A percentile compares a stretch with the other conserved stretches of the same genome.
phyloP scores from a whole-genome alignment of 2,888 invertebrate genomes.

The Aphidoletes aphidimyza region DNA sequence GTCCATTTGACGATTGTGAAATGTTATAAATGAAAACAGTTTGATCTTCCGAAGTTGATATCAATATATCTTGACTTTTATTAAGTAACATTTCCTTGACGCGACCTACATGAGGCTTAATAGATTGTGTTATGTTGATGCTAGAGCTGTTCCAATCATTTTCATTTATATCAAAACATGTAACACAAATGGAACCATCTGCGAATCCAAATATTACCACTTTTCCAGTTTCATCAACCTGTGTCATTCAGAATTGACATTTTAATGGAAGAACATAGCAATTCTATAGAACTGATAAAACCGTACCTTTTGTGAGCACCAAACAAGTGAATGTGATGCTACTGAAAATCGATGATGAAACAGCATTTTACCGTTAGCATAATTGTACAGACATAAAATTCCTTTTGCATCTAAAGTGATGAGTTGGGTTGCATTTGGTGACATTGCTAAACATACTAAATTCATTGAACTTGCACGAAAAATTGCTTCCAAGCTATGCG shows the following conservation, averaged over 20 bases:
- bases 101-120: conserved; percentile 76
- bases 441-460: conserved; percentile 75
- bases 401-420: conserved; percentile 81
- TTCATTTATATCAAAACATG: conserved; percentile 61
- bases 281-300: too few relatives aligned
- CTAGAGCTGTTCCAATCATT: conserved; percentile 56
- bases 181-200: conserved; percentile 77
- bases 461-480: conserved; percentile 81
- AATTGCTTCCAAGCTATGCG: conserved; percentile 67
- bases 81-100: conserved; percentile 73
- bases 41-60: conserved; percentile 75
- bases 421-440: conserved; percentile 77
- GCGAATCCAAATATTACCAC: conserved; percentile 76
- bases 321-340: conserved; percentile 72
- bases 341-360: conserved; percentile 72
- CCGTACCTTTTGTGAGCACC: conserved; percentile 76
- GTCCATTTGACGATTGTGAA: conserved; percentile 64
- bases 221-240: conserved; percentile 74
- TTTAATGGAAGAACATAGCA: neutral
- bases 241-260: conserved; percentile 57
- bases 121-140: conserved; percentile 65
- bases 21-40: conserved; percentile 77
- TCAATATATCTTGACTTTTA: conserved; percentile 70
- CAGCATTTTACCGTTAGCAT: conserved; percentile 70
- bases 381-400: conserved; percentile 78